phyloP scores from a whole-genome alignment of 2,888 invertebrate species.

The Cremastinae sp. region DNA sequence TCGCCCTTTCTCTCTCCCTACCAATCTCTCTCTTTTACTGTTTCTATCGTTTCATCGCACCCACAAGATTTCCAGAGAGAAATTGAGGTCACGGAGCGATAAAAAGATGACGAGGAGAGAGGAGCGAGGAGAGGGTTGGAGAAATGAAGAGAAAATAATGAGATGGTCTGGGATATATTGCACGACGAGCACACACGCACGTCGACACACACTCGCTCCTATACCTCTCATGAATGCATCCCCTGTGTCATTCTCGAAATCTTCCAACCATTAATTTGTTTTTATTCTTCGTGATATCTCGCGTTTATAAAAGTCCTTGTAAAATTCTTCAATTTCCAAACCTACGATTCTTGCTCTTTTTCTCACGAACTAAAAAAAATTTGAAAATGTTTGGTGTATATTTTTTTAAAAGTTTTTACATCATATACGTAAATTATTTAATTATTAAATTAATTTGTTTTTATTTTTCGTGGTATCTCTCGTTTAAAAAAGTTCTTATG shows the following conservation, averaged over 20 bases:
- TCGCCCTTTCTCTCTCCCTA: slow-evolving; percentile 3
- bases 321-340: too few relatives aligned
- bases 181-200: slow-evolving; percentile 46
- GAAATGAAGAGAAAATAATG: slow-evolving; percentile 55
- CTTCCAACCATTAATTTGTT: not conserved
- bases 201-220: not conserved
- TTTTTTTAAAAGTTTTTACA: too few relatives aligned
- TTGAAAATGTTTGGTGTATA: too few relatives aligned
- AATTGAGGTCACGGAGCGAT: slow-evolving; percentile 59
- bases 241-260: slow-evolving; percentile 26
- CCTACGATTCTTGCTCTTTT: too few relatives aligned
- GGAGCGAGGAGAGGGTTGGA: slow-evolving; percentile 41
- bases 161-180: slow-evolving; percentile 52
- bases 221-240: slow-evolving; percentile 48
- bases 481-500: too few relatives aligned
- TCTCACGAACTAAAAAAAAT: too few relatives aligned
- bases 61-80: slow-evolving; percentile 18
- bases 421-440: too few relatives aligned
- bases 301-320: too few relatives aligned
- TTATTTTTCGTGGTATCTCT: too few relatives aligned
- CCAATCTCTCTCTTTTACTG: slow-evolving; percentile 7
- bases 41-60: slow-evolving; percentile 13
- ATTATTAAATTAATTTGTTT: too few relatives aligned
- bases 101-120: slow-evolving; percentile 47
- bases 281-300: too few relatives aligned